phyloP scores from a whole-genome alignment of 1,140 invertebrate genomes.

The Bombus balteatus region DNA sequence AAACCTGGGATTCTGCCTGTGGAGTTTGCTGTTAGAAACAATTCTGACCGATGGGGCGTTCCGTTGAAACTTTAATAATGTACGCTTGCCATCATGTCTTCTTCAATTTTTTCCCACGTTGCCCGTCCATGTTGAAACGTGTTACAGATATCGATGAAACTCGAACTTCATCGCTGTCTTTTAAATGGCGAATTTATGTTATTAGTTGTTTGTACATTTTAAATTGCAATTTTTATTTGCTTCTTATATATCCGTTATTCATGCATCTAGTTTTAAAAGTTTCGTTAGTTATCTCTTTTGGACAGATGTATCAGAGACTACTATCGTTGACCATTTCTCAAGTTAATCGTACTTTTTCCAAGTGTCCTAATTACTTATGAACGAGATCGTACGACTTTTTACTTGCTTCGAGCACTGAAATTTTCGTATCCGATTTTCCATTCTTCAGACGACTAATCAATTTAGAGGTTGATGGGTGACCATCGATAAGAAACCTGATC shows the following conservation, averaged over 20 bases:
- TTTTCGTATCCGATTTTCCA: too few species aligned
- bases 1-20: constrained; percentile 5
- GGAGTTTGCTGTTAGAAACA: constrained; percentile 29
- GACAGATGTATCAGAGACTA: too few species aligned
- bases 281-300: too few species aligned
- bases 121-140: not conserved
- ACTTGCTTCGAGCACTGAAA: not conserved
- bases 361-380: too few species aligned
- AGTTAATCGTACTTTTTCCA: too few species aligned
- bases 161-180: not conserved
- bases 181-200: too few species aligned
- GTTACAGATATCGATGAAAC: not conserved
- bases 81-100: not conserved
- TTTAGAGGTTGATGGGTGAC: not conserved
- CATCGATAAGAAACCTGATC: constrained; percentile 7
- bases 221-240: too few species aligned
- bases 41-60: not conserved
- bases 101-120: not conserved
- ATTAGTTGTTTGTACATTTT: too few species aligned
- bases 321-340: too few species aligned
- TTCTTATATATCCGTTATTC: too few species aligned
- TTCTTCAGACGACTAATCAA: not conserved
- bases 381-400: not conserved
- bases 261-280: too few species aligned
- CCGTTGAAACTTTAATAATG: constrained; percentile 27